These are phyloP conservation scores for Pygathrix nemaeus DNA, from an alignment of 2,113 vertebrate species.

Conservation along the genomic window DNA sequence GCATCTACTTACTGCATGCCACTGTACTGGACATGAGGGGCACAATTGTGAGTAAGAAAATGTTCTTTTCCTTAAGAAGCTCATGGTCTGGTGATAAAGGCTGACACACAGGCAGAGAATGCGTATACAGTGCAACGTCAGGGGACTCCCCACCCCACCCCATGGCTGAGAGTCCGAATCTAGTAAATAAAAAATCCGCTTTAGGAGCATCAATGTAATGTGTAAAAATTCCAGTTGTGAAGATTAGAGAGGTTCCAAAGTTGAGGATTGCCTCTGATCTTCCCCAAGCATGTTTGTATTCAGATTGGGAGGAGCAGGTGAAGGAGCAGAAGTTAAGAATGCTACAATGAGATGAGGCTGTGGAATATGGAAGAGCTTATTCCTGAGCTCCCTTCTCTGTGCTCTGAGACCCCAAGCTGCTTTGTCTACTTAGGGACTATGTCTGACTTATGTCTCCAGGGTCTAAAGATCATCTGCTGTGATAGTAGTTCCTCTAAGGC, in stretches of 20 bases:
- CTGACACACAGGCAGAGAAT: background rate
- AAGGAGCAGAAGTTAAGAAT: background rate
- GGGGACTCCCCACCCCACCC: no score
- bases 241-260: background rate
- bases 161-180: background rate
- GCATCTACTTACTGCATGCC: no score
- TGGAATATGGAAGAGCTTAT: background rate
- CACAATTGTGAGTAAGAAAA: background rate
- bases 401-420: background rate
- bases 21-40: background rate
- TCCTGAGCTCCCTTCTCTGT: background rate
- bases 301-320: background rate
- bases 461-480: background rate
- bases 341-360: background rate
- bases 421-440: background rate
- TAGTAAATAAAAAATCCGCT: background rate
- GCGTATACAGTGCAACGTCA: rapidly evolving
- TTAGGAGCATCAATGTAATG: background rate
- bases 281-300: background rate
- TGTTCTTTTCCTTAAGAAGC: background rate
- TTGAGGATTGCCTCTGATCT: background rate
- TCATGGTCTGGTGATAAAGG: background rate
- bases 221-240: background rate
- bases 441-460: background rate
- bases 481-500: background rate